Conservation (phyloP, 2,888 invertebrate genomes). For the Diabrotica balteata region DNA sequence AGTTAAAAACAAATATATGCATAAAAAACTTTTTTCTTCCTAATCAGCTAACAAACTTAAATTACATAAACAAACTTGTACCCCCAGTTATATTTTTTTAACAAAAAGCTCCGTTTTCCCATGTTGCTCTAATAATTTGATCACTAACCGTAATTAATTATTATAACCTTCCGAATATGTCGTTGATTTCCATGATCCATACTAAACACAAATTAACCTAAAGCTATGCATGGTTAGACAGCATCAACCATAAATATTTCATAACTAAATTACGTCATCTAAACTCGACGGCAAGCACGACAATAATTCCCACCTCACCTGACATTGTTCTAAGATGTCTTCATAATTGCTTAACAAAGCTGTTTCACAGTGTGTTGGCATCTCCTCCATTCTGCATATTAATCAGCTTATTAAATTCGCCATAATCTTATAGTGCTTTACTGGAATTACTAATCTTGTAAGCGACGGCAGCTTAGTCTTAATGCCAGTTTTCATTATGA, state of each 20-base stretch:
- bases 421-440: conserved; percentile 52
- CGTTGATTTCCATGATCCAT: conserved; percentile 4
- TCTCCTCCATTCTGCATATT: conserved; percentile 52
- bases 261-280: conserved; percentile 56
- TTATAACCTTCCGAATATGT: conserved; percentile 8
- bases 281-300: conserved; percentile 39
- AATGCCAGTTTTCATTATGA: conserved; percentile 27
- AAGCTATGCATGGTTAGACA: conserved; percentile 36
- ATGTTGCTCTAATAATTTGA: too few relatives aligned
- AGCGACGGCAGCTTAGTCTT: conserved; percentile 24
- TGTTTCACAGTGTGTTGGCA: conserved; percentile 50
- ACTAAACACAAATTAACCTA: conserved; percentile 23
- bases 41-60: too few relatives aligned
- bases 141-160: background rate
- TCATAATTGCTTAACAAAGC: conserved; percentile 57
- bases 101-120: too few relatives aligned
- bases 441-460: conserved; percentile 45
- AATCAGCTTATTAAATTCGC: conserved; percentile 55
- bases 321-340: conserved; percentile 57
- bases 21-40: too few relatives aligned
- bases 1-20: too few relatives aligned
- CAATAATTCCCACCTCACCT: conserved; percentile 47
- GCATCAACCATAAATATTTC: conserved; percentile 55
- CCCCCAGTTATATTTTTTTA: too few relatives aligned
- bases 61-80: too few relatives aligned